Base-by-base conservation (phyloP, 2,113 vertebrate genomes). In the Stigmatopora nigra region DNA sequence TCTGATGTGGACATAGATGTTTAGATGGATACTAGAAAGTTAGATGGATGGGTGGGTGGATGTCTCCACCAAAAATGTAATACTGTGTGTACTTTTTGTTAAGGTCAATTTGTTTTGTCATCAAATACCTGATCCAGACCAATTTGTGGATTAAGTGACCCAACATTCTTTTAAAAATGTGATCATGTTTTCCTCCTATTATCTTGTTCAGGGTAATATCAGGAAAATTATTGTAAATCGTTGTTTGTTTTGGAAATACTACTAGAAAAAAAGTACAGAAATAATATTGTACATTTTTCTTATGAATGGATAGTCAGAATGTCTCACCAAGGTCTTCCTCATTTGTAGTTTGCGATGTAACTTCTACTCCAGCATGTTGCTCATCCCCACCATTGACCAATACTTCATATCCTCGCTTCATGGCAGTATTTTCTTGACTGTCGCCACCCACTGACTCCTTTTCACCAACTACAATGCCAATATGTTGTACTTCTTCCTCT, bases 291-390 rank as follows among this genome's bases (percentile, higher is more conserved):
- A 12, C 5, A 31, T 25, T 14, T 55, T 25, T 22, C 45, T 13
- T 46, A 13, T 46, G 13, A 4, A 70, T 15, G 16, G 38, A 41
- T 41, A 41, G 9, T 8, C 9, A 41, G 20, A 25, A 14, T 13
- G 58, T 76, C 84, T 87, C 78, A 89, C 88, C 86, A 82, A 73
- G 69, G 62, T 78, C 69, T 41, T 76, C 66, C 31, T 61, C 48
- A 16, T 65, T 57, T 51, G 75, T 60, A 14, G 65, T 74, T 65
- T 77, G 75, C 36, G n/a, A 19, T 22, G 58, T 15, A 25, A 38
- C 38, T 60, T 81, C 70, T 60, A 64, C 75, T 61, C 38, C 76
- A 41, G 19, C 60, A 65, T 63, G 46, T 57, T 73, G 65, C 16
- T 69, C 80, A 20, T 31, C 59, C 36, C 3, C 65, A 25, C 79